Conservation (phyloP, 2,113 vertebrate species). For the Etheostoma cragini region DNA sequence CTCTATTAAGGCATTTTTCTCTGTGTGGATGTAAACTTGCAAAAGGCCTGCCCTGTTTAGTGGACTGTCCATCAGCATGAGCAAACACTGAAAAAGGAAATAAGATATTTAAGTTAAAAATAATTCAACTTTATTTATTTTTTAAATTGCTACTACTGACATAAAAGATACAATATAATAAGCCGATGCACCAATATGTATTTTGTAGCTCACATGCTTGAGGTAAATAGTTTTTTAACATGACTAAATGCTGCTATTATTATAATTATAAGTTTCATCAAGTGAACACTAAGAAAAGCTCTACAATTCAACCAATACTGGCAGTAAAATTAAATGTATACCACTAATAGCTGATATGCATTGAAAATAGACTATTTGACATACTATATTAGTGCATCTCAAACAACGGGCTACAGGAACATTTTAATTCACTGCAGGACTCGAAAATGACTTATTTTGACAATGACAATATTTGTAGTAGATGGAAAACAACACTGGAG, state of each 20-base stretch:
- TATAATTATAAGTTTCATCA: background rate
- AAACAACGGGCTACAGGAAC: background rate
- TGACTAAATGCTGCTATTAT: background rate
- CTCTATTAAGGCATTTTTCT: conserved; percentile 94
- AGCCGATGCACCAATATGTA: background rate
- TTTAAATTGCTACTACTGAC: background rate
- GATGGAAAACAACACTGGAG: background rate
- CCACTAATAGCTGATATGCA: background rate
- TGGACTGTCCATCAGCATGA: conserved; percentile 98
- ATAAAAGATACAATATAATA: background rate
- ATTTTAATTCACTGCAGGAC: background rate
- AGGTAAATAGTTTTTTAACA: background rate
- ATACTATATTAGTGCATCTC: no score
- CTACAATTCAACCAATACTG: background rate
- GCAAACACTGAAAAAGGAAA: conserved; percentile 84
- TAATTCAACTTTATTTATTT: background rate
- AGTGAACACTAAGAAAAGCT: background rate
- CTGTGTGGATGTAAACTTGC: conserved; percentile 96
- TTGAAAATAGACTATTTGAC: no score
- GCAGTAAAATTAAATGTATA: background rate
- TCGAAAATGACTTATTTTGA: no score
- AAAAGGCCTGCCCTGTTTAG: conserved; percentile 95
- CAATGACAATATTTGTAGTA: background rate
- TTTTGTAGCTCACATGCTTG: background rate
- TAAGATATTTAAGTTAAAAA: background rate